Conservation (phyloP, 35 echinoderm and acorn worm genomes). For the Anneissia japonica region DNA sequence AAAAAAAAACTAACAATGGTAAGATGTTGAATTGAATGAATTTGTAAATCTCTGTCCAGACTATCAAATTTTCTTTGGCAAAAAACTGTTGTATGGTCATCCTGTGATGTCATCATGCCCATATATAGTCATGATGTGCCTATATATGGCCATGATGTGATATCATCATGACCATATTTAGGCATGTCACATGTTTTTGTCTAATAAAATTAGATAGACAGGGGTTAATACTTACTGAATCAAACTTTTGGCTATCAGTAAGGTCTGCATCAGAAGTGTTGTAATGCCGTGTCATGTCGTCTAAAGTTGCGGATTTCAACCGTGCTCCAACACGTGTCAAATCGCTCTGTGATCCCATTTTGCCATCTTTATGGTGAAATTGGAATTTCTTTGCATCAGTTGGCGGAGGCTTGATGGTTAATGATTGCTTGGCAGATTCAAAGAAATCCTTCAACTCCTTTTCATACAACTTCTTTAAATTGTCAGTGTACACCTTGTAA, state of each 20-base stretch:
- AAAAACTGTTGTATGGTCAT: too few relatives aligned
- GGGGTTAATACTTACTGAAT: constrained; percentile 48
- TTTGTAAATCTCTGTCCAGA: too few relatives aligned
- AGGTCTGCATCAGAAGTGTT: constrained; percentile 71
- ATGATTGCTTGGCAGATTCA: constrained; percentile 47
- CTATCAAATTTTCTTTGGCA: too few relatives aligned
- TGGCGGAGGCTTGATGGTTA: constrained; percentile 43
- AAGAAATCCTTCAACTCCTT: constrained; percentile 87
- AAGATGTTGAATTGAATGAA: too few relatives aligned
- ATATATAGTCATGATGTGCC: too few relatives aligned
- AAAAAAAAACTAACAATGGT: too few relatives aligned
- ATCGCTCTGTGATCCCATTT: constrained; percentile 50
- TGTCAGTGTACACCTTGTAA: constrained; percentile 73
- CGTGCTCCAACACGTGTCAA: constrained; percentile 31
- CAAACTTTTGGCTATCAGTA: constrained; percentile 84
- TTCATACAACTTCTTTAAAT: constrained; percentile 73
- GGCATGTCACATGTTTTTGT: too few relatives aligned
- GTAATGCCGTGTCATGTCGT: constrained; percentile 25
- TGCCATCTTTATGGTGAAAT: constrained; percentile 48
- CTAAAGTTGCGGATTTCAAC: constrained; percentile 13
- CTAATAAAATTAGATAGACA: background rate
- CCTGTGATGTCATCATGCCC: too few relatives aligned
- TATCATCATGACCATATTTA: too few relatives aligned
- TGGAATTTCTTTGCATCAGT: constrained; percentile 67
- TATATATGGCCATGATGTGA: too few relatives aligned